Base-by-base conservation (phyloP, 2,797 vertebrate species). In the Acomys russatus region DNA sequence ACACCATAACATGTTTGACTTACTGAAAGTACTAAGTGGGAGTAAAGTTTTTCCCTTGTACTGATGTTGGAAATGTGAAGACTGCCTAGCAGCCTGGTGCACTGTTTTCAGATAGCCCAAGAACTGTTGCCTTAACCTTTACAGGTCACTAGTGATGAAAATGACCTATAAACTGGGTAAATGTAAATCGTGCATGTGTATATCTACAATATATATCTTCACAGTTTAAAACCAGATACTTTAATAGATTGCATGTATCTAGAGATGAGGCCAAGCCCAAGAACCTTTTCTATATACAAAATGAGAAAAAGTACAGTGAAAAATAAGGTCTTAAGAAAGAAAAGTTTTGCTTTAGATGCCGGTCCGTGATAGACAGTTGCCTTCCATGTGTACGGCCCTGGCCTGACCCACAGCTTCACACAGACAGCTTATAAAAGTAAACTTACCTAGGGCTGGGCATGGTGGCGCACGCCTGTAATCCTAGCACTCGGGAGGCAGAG, bases 251-350 rank as follows among this genome's bases (percentile, higher is more conserved):
- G 78, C 79, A 28, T 71, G 88, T 92, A 30, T 38, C 56, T 59
- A 73, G 1, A 9, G 1, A 0, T 20, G 35, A 77, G 38, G 3
- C 51, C 2, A 1, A 79, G 35, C 89, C 28, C 85, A 71, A 79
- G 85, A 86, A 70, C 51, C 49, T 59, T 93, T 91, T 87, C 9
- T 82, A 3, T 59, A 33, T 54, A 82, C 33, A 82, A 82, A 85
- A 44, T 89, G 35, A 74, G 23, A 83, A 61, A 91, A 94, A 17
- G 83, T 76, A 78, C 15, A 49, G 2, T 63, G 93, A 89, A 83
- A 94, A 96, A 28, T 74, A 49, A 90, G 64, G 5, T 80, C 94
- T 95, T 10, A 88, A n/a, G n/a, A n/a, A 59, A 78, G 23, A 94
- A 89, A 73, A 9, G 5, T 49, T 82, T 38, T 38, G 8, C 77